These are phyloP conservation scores for Pituophis catenifer DNA, from an alignment of 2,113 vertebrate genomes.

Conservation along the genomic window DNA sequence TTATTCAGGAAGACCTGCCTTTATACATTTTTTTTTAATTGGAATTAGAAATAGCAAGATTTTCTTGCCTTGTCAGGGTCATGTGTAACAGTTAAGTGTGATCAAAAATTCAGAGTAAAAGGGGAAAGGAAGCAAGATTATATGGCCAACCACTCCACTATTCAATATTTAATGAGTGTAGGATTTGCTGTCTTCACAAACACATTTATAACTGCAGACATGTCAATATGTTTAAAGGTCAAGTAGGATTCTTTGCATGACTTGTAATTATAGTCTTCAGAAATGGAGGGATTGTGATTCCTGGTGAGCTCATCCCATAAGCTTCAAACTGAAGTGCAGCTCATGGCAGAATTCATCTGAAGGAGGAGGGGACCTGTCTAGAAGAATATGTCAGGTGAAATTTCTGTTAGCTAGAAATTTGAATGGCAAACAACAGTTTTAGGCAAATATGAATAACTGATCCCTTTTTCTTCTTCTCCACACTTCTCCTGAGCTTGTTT, in stretches of 20 bases:
- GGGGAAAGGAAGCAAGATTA: constrained; percentile 11
- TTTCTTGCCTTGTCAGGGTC: background rate
- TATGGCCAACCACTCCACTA: background rate
- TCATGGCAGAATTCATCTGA: constrained; percentile 10
- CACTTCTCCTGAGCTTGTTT: background rate
- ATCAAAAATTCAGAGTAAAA: background rate
- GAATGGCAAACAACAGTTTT: background rate
- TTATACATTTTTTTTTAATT: background rate
- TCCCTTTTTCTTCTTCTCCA: background rate
- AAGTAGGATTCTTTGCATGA: constrained; percentile 28
- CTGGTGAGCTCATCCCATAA: constrained; percentile 14
- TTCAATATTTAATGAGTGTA: constrained; percentile 21
- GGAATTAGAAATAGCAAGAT: background rate
- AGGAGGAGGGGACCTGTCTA: background rate
- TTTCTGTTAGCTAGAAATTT: constrained; percentile 8
- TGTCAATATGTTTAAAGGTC: constrained; percentile 44
- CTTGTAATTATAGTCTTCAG: constrained; percentile 31
- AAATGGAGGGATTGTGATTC: background rate
- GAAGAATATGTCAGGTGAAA: background rate
- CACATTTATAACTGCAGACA: constrained; percentile 38
- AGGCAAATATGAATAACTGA: background rate
- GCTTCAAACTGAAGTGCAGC: constrained; percentile 19
- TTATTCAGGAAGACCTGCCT: background rate
- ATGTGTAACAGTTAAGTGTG: background rate
- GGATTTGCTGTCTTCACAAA: constrained; percentile 30